Evolutionary conservation across 2,797 vertebrate genomes (phyloP), one percentile per base, ranked within the genome.

Genomic region (Siniperca undulata): DNA sequence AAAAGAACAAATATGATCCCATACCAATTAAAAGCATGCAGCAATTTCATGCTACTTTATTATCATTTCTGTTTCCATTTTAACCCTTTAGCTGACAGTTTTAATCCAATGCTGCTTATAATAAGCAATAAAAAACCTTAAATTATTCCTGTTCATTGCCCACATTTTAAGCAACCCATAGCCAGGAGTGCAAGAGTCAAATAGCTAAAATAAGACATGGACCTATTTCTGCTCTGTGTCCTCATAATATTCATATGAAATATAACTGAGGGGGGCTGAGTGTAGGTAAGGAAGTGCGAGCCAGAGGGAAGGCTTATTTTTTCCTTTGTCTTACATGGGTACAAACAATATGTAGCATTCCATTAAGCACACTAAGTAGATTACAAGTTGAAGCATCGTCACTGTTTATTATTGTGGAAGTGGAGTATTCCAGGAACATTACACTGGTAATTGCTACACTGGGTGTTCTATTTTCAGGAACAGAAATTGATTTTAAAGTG

Each of bases 291-390:
- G 14, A 56, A 56, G 24, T 17, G 53, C 11, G 17, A 80, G 65
- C 42, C 64, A 3, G 74, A 70, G 53, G 82, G 58, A 62, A 83
- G 52, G 65, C 73, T 78, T 20, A 24, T 80, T 76, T 77, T 72
- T 40, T 20, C 19, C 16, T 46, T 70, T 78, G 67, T 78, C 44
- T 83, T 70, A 74, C 77, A 68, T 42, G 52, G 40, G 22, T 46
- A 77, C 73, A 80, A 88, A 91, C 70, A 82, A 66, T 70, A 86
- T 74, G 53, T 66, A 82, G 76, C 83, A 80, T 93, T 91, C 91
- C 74, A 91, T 92, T 88, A 81, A 65, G 59, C 69, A 36, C 71
- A 74, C 71, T 78, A 84, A 88, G 81, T 79, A 62, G 79, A 84
- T 89, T 80, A 81, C 61, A 88, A 81, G 86, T 82, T 60, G 55